Conservation (phyloP, 1,140 invertebrate genomes). For the Leptinotarsa lineolata region DNA sequence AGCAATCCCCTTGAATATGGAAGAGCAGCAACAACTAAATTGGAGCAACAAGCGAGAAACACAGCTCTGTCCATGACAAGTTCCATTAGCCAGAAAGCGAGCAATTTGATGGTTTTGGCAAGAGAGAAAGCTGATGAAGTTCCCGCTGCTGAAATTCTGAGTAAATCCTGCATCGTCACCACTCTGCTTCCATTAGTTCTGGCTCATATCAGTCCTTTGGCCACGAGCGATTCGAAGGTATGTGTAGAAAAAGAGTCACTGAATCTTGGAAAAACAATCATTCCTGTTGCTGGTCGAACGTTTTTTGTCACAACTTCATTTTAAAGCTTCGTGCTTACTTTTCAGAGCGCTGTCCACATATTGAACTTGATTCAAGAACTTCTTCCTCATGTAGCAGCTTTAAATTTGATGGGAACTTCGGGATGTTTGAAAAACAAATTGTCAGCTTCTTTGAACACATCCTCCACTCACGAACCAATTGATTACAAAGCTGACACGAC, state of each 20-base stretch:
- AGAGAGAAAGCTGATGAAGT: conserved; percentile 65
- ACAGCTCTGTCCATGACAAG: conserved; percentile 73
- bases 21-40: conserved; percentile 67
- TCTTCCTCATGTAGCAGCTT: conserved; percentile 83
- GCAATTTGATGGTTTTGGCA: conserved; percentile 72
- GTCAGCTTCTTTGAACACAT: conserved; percentile 35
- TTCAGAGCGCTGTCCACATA: conserved; percentile 86
- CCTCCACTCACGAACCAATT: conserved; percentile 38
- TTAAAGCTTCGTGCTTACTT: too few species aligned
- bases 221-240: conserved; percentile 80
- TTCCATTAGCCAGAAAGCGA: conserved; percentile 73
- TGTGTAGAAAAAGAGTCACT: conserved; percentile 24
- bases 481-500: conserved; percentile 63
- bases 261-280: too few species aligned
- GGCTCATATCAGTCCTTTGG: conserved; percentile 80
- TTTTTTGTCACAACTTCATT: too few species aligned
- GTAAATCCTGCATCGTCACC: conserved; percentile 64
- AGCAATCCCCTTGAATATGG: conserved; percentile 71
- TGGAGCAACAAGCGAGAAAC: conserved; percentile 73
- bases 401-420: conserved; percentile 70
- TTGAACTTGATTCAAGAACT: conserved; percentile 89
- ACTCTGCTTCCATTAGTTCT: conserved; percentile 79
- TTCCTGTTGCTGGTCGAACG: too few species aligned
- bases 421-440: conserved; percentile 35
- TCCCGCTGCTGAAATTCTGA: conserved; percentile 62